Conservation (phyloP, 37 sponge, comb jelly and placozoan genomes). For the Geodia barretti region DNA sequence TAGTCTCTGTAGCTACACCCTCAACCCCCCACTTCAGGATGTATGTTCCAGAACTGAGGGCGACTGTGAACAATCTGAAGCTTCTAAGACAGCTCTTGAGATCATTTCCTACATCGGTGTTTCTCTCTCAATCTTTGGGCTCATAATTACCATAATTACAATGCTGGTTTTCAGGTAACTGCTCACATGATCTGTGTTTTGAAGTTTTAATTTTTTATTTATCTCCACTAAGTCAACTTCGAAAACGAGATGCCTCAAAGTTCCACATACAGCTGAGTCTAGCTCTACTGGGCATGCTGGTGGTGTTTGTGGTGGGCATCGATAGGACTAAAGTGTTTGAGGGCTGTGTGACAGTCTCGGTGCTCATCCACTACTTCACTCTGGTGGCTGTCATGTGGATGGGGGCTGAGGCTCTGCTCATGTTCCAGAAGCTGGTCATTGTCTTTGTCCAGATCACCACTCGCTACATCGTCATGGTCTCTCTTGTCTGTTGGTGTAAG, state of each 20-base stretch:
- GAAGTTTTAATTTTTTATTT: too few species aligned
- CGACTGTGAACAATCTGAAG: too few species aligned
- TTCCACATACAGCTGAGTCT: constrained; percentile 26
- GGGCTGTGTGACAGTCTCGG: constrained; percentile 34
- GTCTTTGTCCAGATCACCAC: constrained; percentile 30
- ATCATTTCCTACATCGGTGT: constrained; percentile 26
- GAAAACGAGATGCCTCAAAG: constrained; percentile 13
- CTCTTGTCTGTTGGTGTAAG: constrained; percentile 51
- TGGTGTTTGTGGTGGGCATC: constrained; percentile 39
- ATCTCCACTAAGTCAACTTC: constrained; percentile 19
- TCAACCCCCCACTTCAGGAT: neutral
- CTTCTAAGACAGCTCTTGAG: neutral
- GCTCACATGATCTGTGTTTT: neutral
- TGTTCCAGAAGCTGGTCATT: constrained; percentile 36
- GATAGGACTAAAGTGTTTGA: constrained; percentile 6
- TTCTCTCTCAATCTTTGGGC: constrained; percentile 34
- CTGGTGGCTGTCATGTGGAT: constrained; percentile 39
- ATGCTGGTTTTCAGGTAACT: constrained; percentile 22
- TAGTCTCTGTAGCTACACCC: too few species aligned
- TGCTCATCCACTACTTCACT: constrained; percentile 44
- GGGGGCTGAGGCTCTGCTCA: constrained; percentile 42
- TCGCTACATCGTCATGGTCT: neutral
- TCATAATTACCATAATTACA: constrained; percentile 19
- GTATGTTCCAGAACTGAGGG: constrained; percentile 11
- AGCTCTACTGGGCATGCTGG: constrained; percentile 24